Evolutionary conservation across 2,888 invertebrate genomes (phyloP), one percentile per base, ranked within the genome.

Genomic region (Myopa tessellatipennis): DNA sequence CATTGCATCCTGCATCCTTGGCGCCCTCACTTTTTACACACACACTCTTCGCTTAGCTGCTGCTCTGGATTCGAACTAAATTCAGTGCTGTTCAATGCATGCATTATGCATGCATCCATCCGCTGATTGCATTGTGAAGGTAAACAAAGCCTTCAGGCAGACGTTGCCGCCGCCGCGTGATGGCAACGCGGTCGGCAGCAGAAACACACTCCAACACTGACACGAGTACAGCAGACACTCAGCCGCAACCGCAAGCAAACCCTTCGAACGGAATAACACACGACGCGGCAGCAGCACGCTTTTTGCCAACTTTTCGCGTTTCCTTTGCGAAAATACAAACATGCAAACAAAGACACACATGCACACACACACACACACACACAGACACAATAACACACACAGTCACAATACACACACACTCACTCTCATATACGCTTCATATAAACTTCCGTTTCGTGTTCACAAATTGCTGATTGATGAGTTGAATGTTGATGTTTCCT

Each of bases 391-490:
- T 3, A 12, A 12, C 55, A n/a, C 38, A 18, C 58, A 18, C 36
- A n/a, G 34, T 34, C 34, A 55, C 70, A 26, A 16, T 16, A 3
- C n/a, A 45, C 45, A 52, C 58, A 38, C 72, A 72, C 5, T 4
- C 38, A 36, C 36, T 16, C 71, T 18, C 10, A 18, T 5, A 68
- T 18, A 16, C 26, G 26, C 45, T 45, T 10, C 73, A 69, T 68
- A 75, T 18, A 38, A 58, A 69, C 38, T 75, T 75, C 75, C 69
- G 58, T 45, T 75, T 45, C 60, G 40, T 69, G 75, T 75, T 75
- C 75, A 75, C 69, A 68, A 75, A 75, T 75, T 69, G 69, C 75
- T 68, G 75, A 75, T 68, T 75, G 75, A 75, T 75, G 75, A 75
- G 68, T 75, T 75, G 75, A 40, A 69, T 75, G 75, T 75, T 75